Evolutionary conservation across 2,113 vertebrate species (phyloP).

Genomic region (Mobula birostris): DNA sequence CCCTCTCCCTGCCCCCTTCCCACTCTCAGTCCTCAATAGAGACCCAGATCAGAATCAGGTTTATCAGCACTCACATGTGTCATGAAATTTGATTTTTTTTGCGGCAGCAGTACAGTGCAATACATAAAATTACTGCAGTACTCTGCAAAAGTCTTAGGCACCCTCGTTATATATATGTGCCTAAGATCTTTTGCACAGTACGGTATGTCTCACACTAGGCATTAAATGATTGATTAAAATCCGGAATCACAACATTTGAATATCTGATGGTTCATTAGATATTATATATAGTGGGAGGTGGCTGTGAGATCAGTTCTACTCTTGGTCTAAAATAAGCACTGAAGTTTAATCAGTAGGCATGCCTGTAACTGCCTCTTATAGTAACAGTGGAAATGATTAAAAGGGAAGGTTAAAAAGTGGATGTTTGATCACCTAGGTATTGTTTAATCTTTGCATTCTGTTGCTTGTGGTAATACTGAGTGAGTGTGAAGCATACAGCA

Average conservation of each 20-base stretch:
- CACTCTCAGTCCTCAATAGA: too few relatives aligned
- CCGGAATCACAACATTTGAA: background rate
- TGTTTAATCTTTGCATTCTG: background rate
- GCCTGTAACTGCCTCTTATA: background rate
- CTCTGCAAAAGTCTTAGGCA: too few relatives aligned
- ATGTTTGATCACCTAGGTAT: background rate
- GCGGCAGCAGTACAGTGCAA: too few relatives aligned
- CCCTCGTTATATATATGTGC: too few relatives aligned
- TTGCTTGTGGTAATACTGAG: background rate
- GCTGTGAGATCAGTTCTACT: background rate
- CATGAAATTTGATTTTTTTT: too few relatives aligned
- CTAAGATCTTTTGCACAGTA: background rate
- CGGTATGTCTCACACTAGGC: background rate
- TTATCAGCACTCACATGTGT: too few relatives aligned
- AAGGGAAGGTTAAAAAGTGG: background rate
- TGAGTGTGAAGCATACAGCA: background rate
- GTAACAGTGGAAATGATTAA: slow-evolving; percentile 11
- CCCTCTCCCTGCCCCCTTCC: too few relatives aligned
- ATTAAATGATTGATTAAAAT: background rate
- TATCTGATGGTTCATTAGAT: background rate
- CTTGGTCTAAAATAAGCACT: background rate
- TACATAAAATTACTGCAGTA: too few relatives aligned
- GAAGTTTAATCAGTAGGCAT: background rate
- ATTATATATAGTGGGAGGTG: background rate
- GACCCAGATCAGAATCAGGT: too few relatives aligned